Conservation (phyloP, 2,888 invertebrate species). For the Diaphora mendica region DNA sequence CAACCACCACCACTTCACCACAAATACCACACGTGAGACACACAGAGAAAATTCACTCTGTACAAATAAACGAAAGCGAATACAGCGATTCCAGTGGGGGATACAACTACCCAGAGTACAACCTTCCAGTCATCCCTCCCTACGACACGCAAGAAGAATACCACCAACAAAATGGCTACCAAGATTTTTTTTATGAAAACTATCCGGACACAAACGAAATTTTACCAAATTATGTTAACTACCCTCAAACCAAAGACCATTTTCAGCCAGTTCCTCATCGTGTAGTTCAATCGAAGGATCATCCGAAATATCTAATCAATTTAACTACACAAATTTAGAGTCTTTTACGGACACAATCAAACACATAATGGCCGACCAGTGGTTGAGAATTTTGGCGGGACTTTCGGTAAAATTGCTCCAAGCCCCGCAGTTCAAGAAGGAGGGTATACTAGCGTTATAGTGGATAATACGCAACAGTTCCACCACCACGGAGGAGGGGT, state of each 20-base stretch:
- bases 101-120: constrained; percentile 82
- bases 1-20: too few species aligned
- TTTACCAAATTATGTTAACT: constrained; percentile 73
- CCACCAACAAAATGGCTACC: constrained; percentile 77
- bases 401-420: too few species aligned
- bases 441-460: too few species aligned
- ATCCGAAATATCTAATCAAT: constrained; percentile 79
- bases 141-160: constrained; percentile 79
- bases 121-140: constrained; percentile 74
- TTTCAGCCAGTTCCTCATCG: constrained; percentile 92
- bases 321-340: constrained; percentile 79
- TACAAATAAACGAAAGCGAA: constrained; percentile 79
- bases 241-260: constrained; percentile 88
- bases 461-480: too few species aligned
- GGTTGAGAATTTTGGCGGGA: too few species aligned
- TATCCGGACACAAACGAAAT: constrained; percentile 77
- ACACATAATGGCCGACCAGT: too few species aligned
- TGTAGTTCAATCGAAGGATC: constrained; percentile 91
- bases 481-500: too few species aligned
- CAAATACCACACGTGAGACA: too few species aligned
- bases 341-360: constrained; percentile 76
- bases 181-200: constrained; percentile 86
- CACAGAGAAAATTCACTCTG: too few species aligned
- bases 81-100: constrained; percentile 87
- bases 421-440: too few species aligned